phyloP scores from a whole-genome alignment of 1,140 invertebrate genomes.

The Bombus cullumanus region DNA sequence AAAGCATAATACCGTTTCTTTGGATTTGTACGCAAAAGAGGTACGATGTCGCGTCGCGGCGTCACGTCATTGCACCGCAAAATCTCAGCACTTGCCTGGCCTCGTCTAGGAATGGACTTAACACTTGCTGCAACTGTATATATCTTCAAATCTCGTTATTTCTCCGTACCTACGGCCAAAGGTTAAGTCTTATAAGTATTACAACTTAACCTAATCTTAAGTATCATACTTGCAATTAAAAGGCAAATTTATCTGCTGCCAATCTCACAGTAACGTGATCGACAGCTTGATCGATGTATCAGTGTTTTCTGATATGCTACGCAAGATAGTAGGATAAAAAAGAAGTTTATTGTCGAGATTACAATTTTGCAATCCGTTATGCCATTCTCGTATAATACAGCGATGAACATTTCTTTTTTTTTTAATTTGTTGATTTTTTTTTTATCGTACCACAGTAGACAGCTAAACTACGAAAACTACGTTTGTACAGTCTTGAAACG shows the following conservation, averaged over 20 bases:
- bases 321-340: too few species aligned
- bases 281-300: too few species aligned
- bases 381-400: too few species aligned
- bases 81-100: slow-evolving; percentile 71
- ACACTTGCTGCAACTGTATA: slow-evolving; percentile 67
- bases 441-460: slow-evolving; percentile 29
- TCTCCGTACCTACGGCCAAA: slow-evolving; percentile 35
- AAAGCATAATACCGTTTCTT: slow-evolving; percentile 18
- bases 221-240: too few species aligned
- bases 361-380: too few species aligned
- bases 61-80: slow-evolving; percentile 47
- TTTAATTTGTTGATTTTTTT: not conserved
- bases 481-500: slow-evolving; percentile 34
- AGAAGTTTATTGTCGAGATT: too few species aligned
- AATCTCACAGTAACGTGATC: too few species aligned
- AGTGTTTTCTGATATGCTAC: too few species aligned
- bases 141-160: slow-evolving; percentile 69
- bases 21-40: slow-evolving; percentile 15
- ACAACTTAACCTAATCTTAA: too few species aligned
- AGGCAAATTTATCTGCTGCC: too few species aligned
- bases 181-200: slow-evolving; percentile 31
- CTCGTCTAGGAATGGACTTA: slow-evolving; percentile 78
- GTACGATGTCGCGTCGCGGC: slow-evolving; percentile 34
- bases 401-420: not conserved
- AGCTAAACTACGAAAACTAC: slow-evolving; percentile 44